phyloP scores from a whole-genome alignment of 2,888 invertebrate genomes.

The Drosophila nr. perissopoda region DNA sequence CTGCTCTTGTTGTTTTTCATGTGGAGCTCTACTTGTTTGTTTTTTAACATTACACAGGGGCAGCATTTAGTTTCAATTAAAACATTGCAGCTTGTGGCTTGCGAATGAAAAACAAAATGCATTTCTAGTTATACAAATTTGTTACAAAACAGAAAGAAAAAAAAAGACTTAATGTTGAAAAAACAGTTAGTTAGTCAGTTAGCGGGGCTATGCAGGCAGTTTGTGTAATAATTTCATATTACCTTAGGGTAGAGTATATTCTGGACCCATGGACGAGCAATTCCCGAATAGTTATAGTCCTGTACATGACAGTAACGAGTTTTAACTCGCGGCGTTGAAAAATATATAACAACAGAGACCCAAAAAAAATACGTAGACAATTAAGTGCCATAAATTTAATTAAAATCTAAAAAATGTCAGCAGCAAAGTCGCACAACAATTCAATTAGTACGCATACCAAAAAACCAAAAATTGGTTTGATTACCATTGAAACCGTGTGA shows the following conservation, averaged over 20 bases:
- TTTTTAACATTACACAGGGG: constrained; percentile 74
- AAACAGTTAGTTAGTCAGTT: constrained; percentile 30
- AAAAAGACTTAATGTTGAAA: constrained; percentile 22
- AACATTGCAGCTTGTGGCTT: constrained; percentile 77
- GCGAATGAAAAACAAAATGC: constrained; percentile 49
- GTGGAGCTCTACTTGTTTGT: constrained; percentile 54
- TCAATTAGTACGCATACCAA: constrained; percentile 64
- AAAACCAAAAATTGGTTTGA: constrained; percentile 30
- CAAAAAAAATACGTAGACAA: constrained; percentile 10
- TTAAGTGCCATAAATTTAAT: constrained; percentile 66
- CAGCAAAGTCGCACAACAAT: constrained; percentile 59
- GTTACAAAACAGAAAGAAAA: constrained; percentile 17
- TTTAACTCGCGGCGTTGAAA: constrained; percentile 40
- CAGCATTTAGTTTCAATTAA: constrained; percentile 80
- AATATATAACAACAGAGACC: constrained; percentile 37
- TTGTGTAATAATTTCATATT: constrained; percentile 58
- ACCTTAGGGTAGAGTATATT: constrained; percentile 21
- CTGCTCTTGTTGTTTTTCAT: not conserved
- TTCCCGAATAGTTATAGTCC: constrained; percentile 1
- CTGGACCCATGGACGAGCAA: constrained; percentile 28
- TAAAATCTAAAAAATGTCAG: constrained; percentile 73
- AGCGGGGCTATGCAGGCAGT: constrained; percentile 14
- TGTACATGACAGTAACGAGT: constrained; percentile 47
- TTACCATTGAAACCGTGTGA: constrained; percentile 40
- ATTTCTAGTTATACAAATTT: constrained; percentile 48